Base-by-base conservation (phyloP, 2,113 vertebrate genomes). In the Vicugna pacos region DNA sequence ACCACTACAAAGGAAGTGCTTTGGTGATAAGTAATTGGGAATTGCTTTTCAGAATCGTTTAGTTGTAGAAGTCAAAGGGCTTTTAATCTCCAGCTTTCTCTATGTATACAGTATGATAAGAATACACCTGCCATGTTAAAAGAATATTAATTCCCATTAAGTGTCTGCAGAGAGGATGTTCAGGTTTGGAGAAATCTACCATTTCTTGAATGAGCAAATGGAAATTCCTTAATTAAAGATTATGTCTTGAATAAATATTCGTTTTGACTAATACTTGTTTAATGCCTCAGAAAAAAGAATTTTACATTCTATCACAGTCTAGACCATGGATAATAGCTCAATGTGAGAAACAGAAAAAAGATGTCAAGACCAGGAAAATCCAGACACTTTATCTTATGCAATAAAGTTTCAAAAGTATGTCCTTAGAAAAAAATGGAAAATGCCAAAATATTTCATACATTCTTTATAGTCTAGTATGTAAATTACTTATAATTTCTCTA, bases 151-250 rank as follows among this genome's bases (percentile, higher is more conserved):
- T 70, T 77, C n/a, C 12, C 42, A 73, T 19, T 12, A 73, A 60
- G 13, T 42, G n/a, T 92, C n/a, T 75, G 19, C 28, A 87, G 35
- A 83, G 2, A 46, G 6, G 19, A 54, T 35, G 46, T 56, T 54
- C 1, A 75, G 16, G 28, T 38, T 70, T 94, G 42, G 58, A 82
- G 83, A 82, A 69, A 60, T 62, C 7, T 1, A 48, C 15, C 8
- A 87, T 58, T 94, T 94, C 38, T 79, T 12, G 24, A 97, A 70
- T 64, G 15, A 89, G 67, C 22, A 87, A 92, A n/a, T 75, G 6
- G 14, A 93, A 94, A 81, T 64, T 88, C 48, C 70, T n/a, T 69
- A 62, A 70, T 72, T 42, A 80, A 75, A 81, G 11, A 26, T 46
- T n/a, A 88, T 89, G 16, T 52, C 72, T 77, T 77, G 24, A 46